phyloP scores from a whole-genome alignment of 2,113 vertebrate species.

The Epinephelus moara region DNA sequence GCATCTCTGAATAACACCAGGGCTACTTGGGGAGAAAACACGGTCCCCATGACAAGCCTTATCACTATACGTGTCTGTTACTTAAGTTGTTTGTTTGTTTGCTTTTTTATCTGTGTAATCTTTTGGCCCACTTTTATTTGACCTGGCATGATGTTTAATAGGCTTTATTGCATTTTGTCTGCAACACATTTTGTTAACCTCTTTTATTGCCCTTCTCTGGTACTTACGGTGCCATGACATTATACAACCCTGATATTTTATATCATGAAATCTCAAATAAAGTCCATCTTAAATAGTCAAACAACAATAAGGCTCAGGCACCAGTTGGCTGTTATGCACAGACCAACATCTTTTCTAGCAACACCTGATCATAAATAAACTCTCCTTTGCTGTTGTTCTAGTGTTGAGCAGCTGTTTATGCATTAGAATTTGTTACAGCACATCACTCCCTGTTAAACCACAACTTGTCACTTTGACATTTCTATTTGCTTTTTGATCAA shows the following conservation, averaged over 20 bases:
- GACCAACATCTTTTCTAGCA: too few species aligned
- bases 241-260: background rate
- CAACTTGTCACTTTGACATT: too few species aligned
- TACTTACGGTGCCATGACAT: background rate
- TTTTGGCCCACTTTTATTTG: background rate
- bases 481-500: too few species aligned
- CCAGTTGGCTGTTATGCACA: too few species aligned
- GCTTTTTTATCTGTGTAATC: background rate
- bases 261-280: background rate
- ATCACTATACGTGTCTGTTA: slow-evolving; percentile 9
- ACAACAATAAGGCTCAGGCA: background rate
- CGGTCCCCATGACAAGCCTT: slow-evolving; percentile 17
- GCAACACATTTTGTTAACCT: background rate
- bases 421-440: too few species aligned
- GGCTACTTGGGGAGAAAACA: slow-evolving; percentile 19
- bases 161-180: background rate
- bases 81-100: slow-evolving; percentile 4
- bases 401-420: too few species aligned
- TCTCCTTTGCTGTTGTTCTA: too few species aligned
- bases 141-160: background rate
- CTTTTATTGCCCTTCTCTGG: background rate
- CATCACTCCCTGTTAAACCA: too few species aligned
- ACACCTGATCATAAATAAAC: too few species aligned
- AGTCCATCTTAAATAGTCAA: background rate
- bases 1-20: slow-evolving; percentile 54